Conservation (phyloP, 2,113 vertebrate species). For the Epinephelus lanceolatus region DNA sequence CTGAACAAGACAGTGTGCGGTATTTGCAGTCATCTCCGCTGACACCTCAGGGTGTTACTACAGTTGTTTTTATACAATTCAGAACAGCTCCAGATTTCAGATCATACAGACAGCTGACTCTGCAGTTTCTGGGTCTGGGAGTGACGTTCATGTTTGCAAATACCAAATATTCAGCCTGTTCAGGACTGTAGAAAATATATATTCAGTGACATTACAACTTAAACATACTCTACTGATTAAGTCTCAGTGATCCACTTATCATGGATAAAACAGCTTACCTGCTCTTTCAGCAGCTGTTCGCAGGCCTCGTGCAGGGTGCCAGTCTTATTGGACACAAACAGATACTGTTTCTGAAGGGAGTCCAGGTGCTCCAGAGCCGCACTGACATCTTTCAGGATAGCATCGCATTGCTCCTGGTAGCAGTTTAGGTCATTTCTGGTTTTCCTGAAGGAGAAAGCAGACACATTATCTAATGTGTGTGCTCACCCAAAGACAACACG, state of each 20-base stretch:
- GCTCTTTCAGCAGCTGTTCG: conserved; percentile 96
- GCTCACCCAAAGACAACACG: not conserved
- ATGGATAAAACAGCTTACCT: conserved; percentile 82
- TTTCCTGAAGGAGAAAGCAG: conserved; percentile 86
- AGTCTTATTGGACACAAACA: conserved; percentile 98
- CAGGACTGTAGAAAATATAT: not conserved
- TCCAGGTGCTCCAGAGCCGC: conserved; percentile 93
- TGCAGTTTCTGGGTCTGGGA: not conserved
- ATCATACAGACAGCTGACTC: not conserved
- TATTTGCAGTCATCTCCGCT: conserved; percentile 3
- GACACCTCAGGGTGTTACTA: not conserved
- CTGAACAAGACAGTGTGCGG: not conserved
- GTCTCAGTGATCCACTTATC: not conserved
- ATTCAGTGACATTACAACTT: not conserved
- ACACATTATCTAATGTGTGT: conserved; percentile 21
- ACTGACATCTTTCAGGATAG: conserved; percentile 93
- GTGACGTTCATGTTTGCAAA: not conserved
- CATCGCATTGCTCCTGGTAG: conserved; percentile 96
- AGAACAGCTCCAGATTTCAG: not conserved
- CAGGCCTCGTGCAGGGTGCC: conserved; percentile 96
- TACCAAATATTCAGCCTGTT: not conserved
- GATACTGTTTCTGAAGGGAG: conserved; percentile 95
- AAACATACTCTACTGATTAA: not conserved
- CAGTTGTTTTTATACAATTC: not conserved
- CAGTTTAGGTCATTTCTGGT: conserved; percentile 93